These are phyloP conservation scores for Dendroctonus ponderosae DNA, from an alignment of 1,140 invertebrate genomes.

Conservation along the genomic window DNA sequence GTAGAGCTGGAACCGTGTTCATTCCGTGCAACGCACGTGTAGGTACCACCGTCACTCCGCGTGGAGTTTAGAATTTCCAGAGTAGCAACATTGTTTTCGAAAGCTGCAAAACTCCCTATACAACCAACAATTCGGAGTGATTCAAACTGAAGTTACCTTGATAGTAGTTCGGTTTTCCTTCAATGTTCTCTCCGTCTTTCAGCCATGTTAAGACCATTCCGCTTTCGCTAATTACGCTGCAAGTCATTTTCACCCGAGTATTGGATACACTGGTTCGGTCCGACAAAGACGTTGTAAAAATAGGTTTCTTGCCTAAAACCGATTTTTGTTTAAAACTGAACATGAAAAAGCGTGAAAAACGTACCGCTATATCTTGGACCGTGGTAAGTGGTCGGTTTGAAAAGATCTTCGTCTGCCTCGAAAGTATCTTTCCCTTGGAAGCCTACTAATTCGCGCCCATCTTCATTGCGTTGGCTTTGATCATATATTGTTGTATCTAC, in stretches of 20 bases:
- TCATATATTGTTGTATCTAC: slow-evolving; percentile 36
- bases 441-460: neutral
- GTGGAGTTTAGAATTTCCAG: slow-evolving; percentile 70
- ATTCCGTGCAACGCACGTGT: slow-evolving; percentile 73
- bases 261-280: slow-evolving; percentile 73
- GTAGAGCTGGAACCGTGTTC: slow-evolving; percentile 67
- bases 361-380: slow-evolving; percentile 45
- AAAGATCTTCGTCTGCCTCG: slow-evolving; percentile 31
- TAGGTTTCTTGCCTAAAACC: slow-evolving; percentile 60
- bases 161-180: slow-evolving; percentile 19
- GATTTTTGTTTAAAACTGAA: slow-evolving; percentile 2
- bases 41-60: slow-evolving; percentile 68
- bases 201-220: slow-evolving; percentile 81
- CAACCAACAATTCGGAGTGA: neutral
- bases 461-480: slow-evolving; percentile 36
- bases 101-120: slow-evolving; percentile 48
- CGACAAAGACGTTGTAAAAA: slow-evolving; percentile 77
- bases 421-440: slow-evolving; percentile 19
- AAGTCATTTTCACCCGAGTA: slow-evolving; percentile 75
- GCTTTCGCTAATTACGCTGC: slow-evolving; percentile 77
- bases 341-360: neutral
- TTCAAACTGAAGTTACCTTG: slow-evolving; percentile 12
- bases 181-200: slow-evolving; percentile 65
- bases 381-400: slow-evolving; percentile 38
- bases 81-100: slow-evolving; percentile 67